A percentile compares a stretch with the other conserved stretches of the same genome.
Evolutionary conservation across 2,113 vertebrate species (phyloP).

Genomic region (Narcine bancroftii): DNA sequence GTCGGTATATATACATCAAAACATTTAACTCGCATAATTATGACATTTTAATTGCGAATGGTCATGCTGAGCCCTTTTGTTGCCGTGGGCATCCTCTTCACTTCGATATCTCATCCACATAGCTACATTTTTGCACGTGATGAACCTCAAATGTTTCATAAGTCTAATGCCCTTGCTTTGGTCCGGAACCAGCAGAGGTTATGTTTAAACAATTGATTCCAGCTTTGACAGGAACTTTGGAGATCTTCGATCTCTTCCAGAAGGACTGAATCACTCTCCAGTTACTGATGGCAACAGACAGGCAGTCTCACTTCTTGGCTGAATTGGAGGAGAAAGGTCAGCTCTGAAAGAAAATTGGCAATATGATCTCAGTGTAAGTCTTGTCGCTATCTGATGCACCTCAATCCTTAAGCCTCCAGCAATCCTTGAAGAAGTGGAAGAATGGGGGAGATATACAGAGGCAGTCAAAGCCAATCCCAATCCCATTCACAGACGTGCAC

Average conservation of each 20-base stretch:
- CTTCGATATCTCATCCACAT: background rate
- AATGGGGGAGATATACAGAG: background rate
- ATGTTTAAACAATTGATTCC: background rate
- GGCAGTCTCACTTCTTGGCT: background rate
- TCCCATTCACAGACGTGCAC: background rate
- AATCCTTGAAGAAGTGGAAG: background rate
- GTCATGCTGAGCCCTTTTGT: background rate
- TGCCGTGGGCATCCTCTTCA: background rate
- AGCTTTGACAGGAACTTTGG: background rate
- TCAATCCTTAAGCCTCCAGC: background rate
- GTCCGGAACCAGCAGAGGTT: background rate
- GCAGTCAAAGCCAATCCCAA: background rate
- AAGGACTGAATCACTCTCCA: background rate
- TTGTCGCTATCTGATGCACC: background rate
- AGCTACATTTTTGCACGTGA: background rate
- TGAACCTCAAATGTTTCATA: background rate
- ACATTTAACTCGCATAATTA: background rate
- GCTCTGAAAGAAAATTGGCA: background rate
- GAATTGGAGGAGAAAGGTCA: background rate
- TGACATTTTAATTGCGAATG: background rate
- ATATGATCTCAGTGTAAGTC: background rate
- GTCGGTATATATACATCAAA: background rate
- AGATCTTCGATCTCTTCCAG: background rate
- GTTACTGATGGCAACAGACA: background rate
- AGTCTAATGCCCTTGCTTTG: background rate